These are phyloP conservation scores for Amphiduros pacificus DNA, from an alignment of 2,888 invertebrate species.

Conservation along the genomic window DNA sequence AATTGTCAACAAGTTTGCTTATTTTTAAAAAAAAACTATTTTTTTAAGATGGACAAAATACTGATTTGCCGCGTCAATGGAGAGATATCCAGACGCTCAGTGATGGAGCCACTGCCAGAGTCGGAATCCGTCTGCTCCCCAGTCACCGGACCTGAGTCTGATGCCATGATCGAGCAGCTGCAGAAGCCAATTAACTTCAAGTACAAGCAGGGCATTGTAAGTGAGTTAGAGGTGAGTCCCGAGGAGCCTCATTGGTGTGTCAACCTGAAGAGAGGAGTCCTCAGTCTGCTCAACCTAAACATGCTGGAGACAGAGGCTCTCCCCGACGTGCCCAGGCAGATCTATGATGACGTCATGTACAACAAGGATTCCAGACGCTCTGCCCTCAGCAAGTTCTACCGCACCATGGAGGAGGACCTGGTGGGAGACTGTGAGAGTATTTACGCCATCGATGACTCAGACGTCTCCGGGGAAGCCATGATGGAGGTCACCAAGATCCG, in stretches of 20 bases:
- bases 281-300: conserved; percentile 49
- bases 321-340: not conserved
- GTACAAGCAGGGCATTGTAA: conserved; percentile 29
- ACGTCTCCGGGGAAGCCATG: conserved; percentile 24
- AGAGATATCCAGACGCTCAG: too few relatives aligned
- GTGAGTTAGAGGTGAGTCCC: not conserved
- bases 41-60: conserved; percentile 28
- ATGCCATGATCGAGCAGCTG: conserved; percentile 21
- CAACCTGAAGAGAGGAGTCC: conserved; percentile 58
- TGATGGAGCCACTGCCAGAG: too few relatives aligned
- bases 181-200: conserved; percentile 36
- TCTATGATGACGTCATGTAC: not conserved
- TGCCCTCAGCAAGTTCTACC: conserved; percentile 27
- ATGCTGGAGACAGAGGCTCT: conserved; percentile 15
- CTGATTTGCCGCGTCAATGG: conserved; percentile 33
- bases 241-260: conserved; percentile 56
- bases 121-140: not conserved
- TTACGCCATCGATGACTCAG: conserved; percentile 34
- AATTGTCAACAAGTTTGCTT: too few relatives aligned
- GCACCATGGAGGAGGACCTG: conserved; percentile 39
- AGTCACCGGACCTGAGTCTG: not conserved
- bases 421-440: conserved; percentile 51
- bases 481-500: conserved; percentile 57
- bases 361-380: not conserved
- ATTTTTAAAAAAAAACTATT: not conserved